Conservation (phyloP, 1,140 invertebrate genomes). For the Drosophila suzukii region DNA sequence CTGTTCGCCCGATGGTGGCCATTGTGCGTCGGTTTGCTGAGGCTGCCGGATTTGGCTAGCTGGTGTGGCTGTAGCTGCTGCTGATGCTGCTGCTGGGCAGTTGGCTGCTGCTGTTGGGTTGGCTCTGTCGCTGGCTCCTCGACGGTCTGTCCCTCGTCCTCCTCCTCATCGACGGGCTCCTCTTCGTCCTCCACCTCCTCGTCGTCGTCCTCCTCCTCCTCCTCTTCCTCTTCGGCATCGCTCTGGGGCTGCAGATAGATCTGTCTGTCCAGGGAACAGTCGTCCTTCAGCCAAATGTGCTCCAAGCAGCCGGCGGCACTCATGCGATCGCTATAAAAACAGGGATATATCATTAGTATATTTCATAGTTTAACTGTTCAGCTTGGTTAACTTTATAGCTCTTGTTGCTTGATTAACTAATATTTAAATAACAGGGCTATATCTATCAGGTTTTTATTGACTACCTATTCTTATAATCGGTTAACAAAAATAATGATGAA, state of each 20-base stretch:
- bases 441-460: no score
- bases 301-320: conserved; percentile 87
- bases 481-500: not conserved
- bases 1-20: conserved; percentile 43
- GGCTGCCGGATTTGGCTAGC: conserved; percentile 19
- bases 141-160: conserved; percentile 11
- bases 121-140: conserved; percentile 27
- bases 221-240: conserved; percentile 64
- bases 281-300: conserved; percentile 87
- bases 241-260: conserved; percentile 70
- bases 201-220: conserved; percentile 49
- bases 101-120: conserved; percentile 27
- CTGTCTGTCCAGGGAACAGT: conserved; percentile 73
- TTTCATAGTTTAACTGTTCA: not conserved
- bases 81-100: not conserved
- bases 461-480: not conserved
- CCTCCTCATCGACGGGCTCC: conserved; percentile 7
- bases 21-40: conserved; percentile 45
- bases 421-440: not conserved
- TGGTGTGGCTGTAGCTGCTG: conserved; percentile 8
- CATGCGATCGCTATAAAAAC: conserved; percentile 85
- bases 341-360: not conserved
- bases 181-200: conserved; percentile 29
- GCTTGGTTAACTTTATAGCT: no score
- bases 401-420: not conserved